Percentiles rank a stretch among this genome's conserved stretches.
These are phyloP conservation scores for Quadroppia sp. DNA, from an alignment of 2,888 invertebrate species.

Conservation along the genomic window DNA sequence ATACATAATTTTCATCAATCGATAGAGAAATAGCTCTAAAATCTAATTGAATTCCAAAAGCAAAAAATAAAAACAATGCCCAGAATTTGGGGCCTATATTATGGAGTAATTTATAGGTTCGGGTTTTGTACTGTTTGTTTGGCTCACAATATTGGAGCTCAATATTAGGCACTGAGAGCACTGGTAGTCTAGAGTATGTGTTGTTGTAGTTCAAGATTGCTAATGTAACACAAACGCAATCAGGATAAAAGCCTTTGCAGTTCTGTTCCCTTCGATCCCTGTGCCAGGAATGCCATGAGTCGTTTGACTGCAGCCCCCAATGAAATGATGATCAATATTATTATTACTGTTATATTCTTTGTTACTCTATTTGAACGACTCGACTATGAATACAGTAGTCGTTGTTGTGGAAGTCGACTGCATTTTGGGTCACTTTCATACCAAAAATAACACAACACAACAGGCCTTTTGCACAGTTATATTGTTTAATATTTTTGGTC, in stretches of 20 bases:
- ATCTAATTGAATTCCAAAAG: slow-evolving; percentile 26
- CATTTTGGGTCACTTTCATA: slow-evolving; percentile 33
- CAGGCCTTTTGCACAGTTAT: neutral
- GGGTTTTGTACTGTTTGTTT: neutral
- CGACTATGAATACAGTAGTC: slow-evolving; percentile 30
- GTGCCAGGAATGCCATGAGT: slow-evolving; percentile 25
- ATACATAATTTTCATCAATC: slow-evolving; percentile 28
- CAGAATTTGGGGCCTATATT: neutral
- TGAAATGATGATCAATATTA: slow-evolving; percentile 38
- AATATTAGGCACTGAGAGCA: neutral
- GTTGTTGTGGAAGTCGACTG: slow-evolving; percentile 21
- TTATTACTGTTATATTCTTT: slow-evolving; percentile 31
- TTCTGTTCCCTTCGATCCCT: slow-evolving; percentile 12
- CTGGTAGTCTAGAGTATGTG: too few species aligned
- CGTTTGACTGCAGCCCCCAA: slow-evolving; percentile 16
- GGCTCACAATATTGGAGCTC: neutral
- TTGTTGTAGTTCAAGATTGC: slow-evolving; percentile 30
- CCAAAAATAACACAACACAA: slow-evolving; percentile 9
- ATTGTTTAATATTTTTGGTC: slow-evolving; percentile 18
- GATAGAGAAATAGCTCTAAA: slow-evolving; percentile 12
- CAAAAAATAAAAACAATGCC: slow-evolving; percentile 33
- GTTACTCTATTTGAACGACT: slow-evolving; percentile 33
- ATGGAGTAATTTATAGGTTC: slow-evolving; percentile 24
- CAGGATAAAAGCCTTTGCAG: slow-evolving; percentile 41
- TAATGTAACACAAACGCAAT: slow-evolving; percentile 41